A percentile compares a stretch with the other conserved stretches of the same genome.
phyloP scores from a whole-genome alignment of 2,113 vertebrate species.

The Clarias batrachus region DNA sequence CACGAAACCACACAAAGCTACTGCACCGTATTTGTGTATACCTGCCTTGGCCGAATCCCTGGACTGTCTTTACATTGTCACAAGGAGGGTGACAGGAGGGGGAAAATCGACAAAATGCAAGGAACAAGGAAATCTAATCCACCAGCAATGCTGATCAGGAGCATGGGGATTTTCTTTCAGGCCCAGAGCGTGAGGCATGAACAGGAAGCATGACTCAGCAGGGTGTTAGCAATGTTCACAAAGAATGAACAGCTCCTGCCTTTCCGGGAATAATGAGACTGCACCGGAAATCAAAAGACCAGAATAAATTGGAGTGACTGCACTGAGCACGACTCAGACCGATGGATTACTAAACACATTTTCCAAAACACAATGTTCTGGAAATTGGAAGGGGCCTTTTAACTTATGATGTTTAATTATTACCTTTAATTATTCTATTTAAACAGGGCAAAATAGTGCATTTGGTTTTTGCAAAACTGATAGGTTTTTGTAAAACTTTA shows the following conservation, averaged over 20 bases:
- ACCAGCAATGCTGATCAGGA: constrained; percentile 53
- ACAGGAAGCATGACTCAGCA: constrained; percentile 70
- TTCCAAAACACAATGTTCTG: constrained; percentile 17
- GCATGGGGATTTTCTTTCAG: constrained; percentile 58
- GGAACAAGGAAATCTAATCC: constrained; percentile 50
- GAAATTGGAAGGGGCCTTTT: constrained; percentile 30
- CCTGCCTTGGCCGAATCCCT: constrained; percentile 72
- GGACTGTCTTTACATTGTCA: constrained; percentile 44
- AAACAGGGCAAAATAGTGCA: constrained; percentile 57
- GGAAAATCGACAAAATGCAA: constrained; percentile 24
- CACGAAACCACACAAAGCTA: constrained; percentile 58
- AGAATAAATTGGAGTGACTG: constrained; percentile 33
- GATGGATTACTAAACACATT: constrained; percentile 31
- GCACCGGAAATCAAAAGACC: constrained; percentile 64
- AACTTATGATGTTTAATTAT: constrained; percentile 52
- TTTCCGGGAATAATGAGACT: constrained; percentile 54
- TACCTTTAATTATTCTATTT: constrained; percentile 52
- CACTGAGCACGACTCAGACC: constrained; percentile 14
- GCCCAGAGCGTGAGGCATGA: constrained; percentile 39
- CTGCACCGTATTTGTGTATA: constrained; percentile 75
- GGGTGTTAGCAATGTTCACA: constrained; percentile 61
- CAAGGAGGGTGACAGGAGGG: constrained; percentile 35
- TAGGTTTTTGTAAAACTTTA: constrained; percentile 7
- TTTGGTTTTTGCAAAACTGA: constrained; percentile 44
- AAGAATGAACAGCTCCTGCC: constrained; percentile 54